Base-by-base conservation (phyloP, 2,113 vertebrate genomes). In the Romanogobio albipinnatus region DNA sequence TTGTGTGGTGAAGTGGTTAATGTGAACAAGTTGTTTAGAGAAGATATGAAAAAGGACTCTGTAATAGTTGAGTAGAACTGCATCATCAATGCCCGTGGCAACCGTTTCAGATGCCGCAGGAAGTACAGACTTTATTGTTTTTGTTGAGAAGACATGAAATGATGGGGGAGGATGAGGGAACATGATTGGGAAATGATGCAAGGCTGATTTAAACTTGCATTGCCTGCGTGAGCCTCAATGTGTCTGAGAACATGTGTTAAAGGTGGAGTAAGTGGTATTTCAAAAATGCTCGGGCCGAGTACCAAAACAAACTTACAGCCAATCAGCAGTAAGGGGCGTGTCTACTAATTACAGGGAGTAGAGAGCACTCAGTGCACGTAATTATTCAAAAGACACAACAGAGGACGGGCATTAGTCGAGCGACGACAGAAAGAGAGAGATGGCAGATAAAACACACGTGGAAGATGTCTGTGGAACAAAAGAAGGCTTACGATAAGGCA, bases 161-260 rank as follows among this genome's bases (percentile, higher is more conserved):
- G 43, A 49, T 74, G 71, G 43, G 13, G 43, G 71, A 13, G 14
- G 22, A 73, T 47, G 66, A 70, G 33, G 1, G 66, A 39, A 29
- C n/a, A 43, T 68, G 70, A 73, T 73, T 73, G 8, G 43, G 43
- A 73, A 73, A 47, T 74, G 71, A 74, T 74, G 71, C 45, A 74
- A 74, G 43, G 2, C 39, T 45, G 71, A 74, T 47, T 74, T 49
- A 74, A 49, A 74, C n/a, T 74, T 74, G 39, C 43, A 11, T 15
- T 49, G 22, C 39, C 39, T n/a, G 43, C 71, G 49, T 7, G 22
- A 14, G 3, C 5, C 39, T 39, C 39, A 39, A 39, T 7, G 39
- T 39, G 39, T 39, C 6, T 39, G 39, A 6, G 39, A 5, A 39
- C 1, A 39, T 7, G 39, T 39, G 39, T 39, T 74, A 29, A 29